Conservation (phyloP, 2,797 vertebrate genomes). For the Menidia menidia region DNA sequence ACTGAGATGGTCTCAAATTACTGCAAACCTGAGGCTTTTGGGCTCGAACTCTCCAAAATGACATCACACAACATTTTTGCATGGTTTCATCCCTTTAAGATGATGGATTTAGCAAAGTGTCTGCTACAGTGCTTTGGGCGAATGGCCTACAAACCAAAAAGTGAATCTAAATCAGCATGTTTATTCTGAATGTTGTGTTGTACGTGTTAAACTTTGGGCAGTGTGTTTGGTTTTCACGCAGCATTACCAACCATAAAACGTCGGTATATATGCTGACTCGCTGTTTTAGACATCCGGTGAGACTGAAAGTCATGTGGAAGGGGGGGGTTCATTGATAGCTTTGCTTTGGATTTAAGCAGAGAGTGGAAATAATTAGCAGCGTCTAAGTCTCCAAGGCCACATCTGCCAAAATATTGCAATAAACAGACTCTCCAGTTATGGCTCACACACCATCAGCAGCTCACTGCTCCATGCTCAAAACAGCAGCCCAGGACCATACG, state of each 20-base stretch:
- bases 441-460: constrained; percentile 55
- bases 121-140: constrained; percentile 1
- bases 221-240: not conserved
- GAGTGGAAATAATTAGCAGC: constrained; percentile 78
- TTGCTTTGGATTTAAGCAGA: constrained; percentile 39
- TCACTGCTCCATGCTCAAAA: constrained; percentile 21
- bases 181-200: not conserved
- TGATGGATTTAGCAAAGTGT: constrained; percentile 15
- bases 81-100: constrained; percentile 11
- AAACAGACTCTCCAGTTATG: constrained; percentile 68
- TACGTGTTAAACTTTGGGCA: not conserved
- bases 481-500: not conserved
- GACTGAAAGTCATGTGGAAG: constrained; percentile 12
- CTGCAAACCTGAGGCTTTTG: constrained; percentile 1
- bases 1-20: not conserved
- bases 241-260: not conserved
- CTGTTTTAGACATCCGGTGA: constrained; percentile 10
- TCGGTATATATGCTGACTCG: not conserved
- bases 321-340: constrained; percentile 33
- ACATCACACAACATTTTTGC: constrained; percentile 15
- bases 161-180: not conserved
- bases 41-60: constrained; percentile 13
- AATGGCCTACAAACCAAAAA: not conserved
- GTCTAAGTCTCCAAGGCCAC: constrained; percentile 70
- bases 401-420: constrained; percentile 69